phyloP scores from a whole-genome alignment of 2,888 invertebrate genomes.

The Junonia oenone region DNA sequence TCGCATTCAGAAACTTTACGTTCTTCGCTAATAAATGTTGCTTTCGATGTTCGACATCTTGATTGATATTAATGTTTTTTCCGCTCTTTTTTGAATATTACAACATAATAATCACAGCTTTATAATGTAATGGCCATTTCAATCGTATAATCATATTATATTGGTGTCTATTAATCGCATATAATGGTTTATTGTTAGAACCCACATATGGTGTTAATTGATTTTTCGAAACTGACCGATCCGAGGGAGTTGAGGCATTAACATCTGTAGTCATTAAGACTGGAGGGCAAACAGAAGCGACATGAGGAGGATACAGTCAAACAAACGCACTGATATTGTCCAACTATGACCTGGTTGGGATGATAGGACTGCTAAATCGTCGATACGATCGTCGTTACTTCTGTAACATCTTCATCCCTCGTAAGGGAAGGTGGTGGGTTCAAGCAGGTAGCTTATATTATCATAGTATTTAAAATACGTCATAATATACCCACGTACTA shows the following conservation, averaged over 20 bases:
- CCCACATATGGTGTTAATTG: neutral
- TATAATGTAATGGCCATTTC: neutral
- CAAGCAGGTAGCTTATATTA: slow-evolving; percentile 13
- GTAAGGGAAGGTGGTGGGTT: slow-evolving; percentile 17
- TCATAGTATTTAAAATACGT: slow-evolving; percentile 12
- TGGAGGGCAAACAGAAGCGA: slow-evolving; percentile 4
- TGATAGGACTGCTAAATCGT: neutral
- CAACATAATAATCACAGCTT: neutral
- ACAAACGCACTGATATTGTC: neutral
- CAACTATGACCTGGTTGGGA: neutral
- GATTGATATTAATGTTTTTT: neutral
- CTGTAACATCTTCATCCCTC: slow-evolving; percentile 7
- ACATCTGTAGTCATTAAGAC: slow-evolving; percentile 9
- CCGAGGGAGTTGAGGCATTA: slow-evolving; percentile 8
- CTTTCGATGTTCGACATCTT: neutral
- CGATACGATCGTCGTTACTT: neutral
- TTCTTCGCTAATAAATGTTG: neutral
- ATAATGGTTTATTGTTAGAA: neutral
- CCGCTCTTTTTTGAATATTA: neutral
- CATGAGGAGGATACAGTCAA: neutral
- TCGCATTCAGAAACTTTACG: neutral
- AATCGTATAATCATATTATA: neutral
- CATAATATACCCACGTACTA: slow-evolving; percentile 14
- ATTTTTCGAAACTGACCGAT: neutral
- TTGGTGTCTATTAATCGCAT: slow-evolving; percentile 1